phyloP scores from a whole-genome alignment of 2,888 invertebrate genomes.

The Pachydiplax longipennis region DNA sequence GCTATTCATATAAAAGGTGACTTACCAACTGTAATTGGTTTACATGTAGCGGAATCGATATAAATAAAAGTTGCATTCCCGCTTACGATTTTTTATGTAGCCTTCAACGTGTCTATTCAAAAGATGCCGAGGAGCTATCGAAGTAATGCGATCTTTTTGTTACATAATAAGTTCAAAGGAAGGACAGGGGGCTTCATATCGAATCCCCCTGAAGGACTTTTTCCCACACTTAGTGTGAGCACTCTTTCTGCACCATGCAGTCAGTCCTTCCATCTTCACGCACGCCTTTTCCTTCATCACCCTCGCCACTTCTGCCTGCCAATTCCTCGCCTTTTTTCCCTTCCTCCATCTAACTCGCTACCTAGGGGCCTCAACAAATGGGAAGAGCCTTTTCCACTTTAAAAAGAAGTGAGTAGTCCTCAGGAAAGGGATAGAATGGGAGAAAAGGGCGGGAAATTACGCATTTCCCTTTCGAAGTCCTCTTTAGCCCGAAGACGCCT shows the following conservation, averaged over 20 bases:
- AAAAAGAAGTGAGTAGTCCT: neutral
- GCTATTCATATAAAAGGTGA: too few species aligned
- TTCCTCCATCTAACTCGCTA: neutral
- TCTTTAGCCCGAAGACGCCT: neutral
- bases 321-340: neutral
- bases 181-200: too few species aligned
- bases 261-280: neutral
- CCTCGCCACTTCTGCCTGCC: neutral
- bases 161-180: too few species aligned
- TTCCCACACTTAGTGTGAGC: neutral
- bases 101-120: too few species aligned
- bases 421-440: neutral
- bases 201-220: too few species aligned
- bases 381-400: slow-evolving; percentile 7
- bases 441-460: slow-evolving; percentile 3
- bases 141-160: too few species aligned
- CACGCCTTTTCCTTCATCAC: neutral
- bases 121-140: too few species aligned
- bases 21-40: too few species aligned
- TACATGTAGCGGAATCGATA: too few species aligned
- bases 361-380: slow-evolving; percentile 22
- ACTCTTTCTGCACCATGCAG: neutral
- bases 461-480: neutral
- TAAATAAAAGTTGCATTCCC: too few species aligned
- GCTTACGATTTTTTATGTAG: too few species aligned